Evolutionary conservation across 2,113 vertebrate genomes (phyloP).

Genomic region (Sigmodon hispidus): DNA sequence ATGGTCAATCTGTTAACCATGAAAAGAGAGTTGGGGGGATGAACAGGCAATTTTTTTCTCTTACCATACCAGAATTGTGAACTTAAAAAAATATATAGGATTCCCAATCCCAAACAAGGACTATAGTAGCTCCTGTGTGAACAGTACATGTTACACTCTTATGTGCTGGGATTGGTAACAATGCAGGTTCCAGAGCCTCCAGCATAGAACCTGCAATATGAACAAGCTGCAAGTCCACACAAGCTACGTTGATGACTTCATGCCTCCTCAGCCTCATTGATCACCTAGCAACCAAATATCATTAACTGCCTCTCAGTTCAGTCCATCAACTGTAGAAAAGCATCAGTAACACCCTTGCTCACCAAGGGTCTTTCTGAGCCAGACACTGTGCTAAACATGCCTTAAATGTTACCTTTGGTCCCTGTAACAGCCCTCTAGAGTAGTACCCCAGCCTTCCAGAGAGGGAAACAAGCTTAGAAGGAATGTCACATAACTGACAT

Average conservation of each 20-base stretch:
- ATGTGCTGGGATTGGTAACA: neutral
- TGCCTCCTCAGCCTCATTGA: neutral
- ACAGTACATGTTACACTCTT: neutral
- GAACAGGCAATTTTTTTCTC: neutral
- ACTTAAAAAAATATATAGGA: neutral
- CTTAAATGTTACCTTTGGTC: neutral
- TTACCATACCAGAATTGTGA: neutral
- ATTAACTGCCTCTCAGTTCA: neutral
- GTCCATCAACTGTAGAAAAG: neutral
- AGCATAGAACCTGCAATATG: neutral
- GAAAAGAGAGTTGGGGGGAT: neutral
- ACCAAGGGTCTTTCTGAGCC: neutral
- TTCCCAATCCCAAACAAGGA: neutral
- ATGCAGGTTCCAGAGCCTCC: neutral
- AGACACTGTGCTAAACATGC: neutral
- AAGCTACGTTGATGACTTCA: neutral
- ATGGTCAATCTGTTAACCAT: neutral
- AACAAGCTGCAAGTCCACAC: neutral
- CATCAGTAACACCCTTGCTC: neutral
- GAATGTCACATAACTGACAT: neutral
- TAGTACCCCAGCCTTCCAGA: neutral
- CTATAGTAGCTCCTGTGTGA: neutral
- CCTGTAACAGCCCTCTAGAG: rapidly evolving
- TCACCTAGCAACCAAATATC: neutral
- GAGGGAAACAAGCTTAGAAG: neutral